Conservation (phyloP, 1,140 invertebrate species). For the Heliothis subflexa region DNA sequence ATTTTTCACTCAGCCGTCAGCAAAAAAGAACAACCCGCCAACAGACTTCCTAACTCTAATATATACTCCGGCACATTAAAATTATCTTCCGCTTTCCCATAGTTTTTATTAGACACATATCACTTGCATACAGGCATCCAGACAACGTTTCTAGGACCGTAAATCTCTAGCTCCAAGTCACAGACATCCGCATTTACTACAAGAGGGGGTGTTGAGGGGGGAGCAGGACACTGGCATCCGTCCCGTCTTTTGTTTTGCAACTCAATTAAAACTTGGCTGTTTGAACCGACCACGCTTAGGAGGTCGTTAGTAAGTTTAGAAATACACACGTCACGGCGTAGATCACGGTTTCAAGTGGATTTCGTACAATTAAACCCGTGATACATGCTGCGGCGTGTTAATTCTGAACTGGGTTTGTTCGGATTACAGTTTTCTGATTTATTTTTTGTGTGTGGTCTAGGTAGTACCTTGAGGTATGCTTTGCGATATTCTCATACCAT, state of each 20-base stretch:
- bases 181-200: constrained; percentile 37
- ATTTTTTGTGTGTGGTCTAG: background rate
- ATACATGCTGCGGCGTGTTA: constrained; percentile 6
- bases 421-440: background rate
- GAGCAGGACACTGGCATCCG: constrained; percentile 34
- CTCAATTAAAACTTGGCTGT: constrained; percentile 72
- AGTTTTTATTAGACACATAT: constrained; percentile 33
- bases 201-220: constrained; percentile 24
- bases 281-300: constrained; percentile 55
- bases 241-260: constrained; percentile 71
- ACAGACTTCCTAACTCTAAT: constrained; percentile 14
- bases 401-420: background rate
- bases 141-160: constrained; percentile 35
- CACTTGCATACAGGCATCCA: constrained; percentile 35
- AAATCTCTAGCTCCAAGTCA: constrained; percentile 43
- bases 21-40: constrained; percentile 8
- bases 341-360: constrained; percentile 34
- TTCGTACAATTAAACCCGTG: constrained; percentile 24
- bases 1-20: background rate
- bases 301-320: constrained; percentile 60
- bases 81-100: constrained; percentile 29
- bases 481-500: background rate
- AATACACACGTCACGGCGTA: constrained; percentile 51
- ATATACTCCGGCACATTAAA: constrained; percentile 27
- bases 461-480: background rate